These are phyloP conservation scores for Scaptomyza hsui DNA, from an alignment of 1,140 invertebrate genomes.

Conservation along the genomic window DNA sequence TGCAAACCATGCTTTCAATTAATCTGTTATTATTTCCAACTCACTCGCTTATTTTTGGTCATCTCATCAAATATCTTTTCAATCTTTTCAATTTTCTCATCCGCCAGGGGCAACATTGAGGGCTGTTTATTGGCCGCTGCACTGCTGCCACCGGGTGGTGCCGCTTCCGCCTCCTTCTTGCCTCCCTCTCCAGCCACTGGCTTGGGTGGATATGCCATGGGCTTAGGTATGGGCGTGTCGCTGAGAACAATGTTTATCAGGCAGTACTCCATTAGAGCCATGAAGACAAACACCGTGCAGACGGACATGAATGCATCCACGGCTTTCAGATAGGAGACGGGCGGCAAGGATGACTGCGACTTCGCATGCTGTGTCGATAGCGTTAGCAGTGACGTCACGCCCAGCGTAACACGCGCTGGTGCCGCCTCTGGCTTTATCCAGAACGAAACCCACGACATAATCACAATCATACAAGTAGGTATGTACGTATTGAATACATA, in stretches of 20 bases:
- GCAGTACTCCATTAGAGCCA: conserved; percentile 97
- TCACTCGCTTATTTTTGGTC: conserved; percentile 78
- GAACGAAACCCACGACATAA: conserved; percentile 97
- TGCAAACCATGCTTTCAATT: too few relatives aligned
- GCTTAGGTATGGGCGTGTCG: conserved; percentile 81
- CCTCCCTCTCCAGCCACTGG: conserved; percentile 66
- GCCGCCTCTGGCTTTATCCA: conserved; percentile 96
- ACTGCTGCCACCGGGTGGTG: conserved; percentile 44
- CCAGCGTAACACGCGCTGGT: conserved; percentile 94
- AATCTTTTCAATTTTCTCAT: conserved; percentile 81
- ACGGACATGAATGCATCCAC: conserved; percentile 96
- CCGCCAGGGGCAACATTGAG: conserved; percentile 65
- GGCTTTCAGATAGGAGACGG: conserved; percentile 95
- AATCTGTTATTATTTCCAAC: background rate
- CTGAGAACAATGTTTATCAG: conserved; percentile 93
- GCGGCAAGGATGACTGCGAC: conserved; percentile 93
- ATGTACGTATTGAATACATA: conserved; percentile 95
- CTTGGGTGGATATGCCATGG: conserved; percentile 81
- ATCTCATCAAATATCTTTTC: conserved; percentile 83
- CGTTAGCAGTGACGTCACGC: conserved; percentile 94
- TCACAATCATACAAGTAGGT: conserved; percentile 94
- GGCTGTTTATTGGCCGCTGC: conserved; percentile 44
- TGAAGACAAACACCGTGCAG: conserved; percentile 95
- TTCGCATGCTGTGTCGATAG: conserved; percentile 96
- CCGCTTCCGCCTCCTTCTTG: conserved; percentile 65